phyloP scores from a whole-genome alignment of 2,888 invertebrate genomes.

The Lysandra bellargus region DNA sequence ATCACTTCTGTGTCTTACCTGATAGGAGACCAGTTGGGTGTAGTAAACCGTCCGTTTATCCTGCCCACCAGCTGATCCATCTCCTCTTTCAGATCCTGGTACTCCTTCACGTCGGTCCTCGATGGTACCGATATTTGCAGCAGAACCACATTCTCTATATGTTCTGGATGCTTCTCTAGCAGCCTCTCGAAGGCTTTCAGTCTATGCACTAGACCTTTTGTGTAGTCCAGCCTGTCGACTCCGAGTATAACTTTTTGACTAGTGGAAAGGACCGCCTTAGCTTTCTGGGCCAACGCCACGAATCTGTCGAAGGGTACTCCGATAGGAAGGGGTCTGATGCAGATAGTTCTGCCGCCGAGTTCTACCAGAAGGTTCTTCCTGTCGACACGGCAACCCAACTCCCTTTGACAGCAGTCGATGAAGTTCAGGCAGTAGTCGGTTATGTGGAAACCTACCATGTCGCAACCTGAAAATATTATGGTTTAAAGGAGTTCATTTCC shows the following conservation, averaged over 20 bases:
- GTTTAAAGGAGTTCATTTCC: background rate
- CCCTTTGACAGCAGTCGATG: conserved; percentile 93
- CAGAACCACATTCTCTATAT: conserved; percentile 89
- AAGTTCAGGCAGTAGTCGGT: conserved; percentile 95
- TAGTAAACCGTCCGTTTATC: conserved; percentile 93
- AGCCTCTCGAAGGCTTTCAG: conserved; percentile 91
- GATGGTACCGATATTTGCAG: conserved; percentile 94
- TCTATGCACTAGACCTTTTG: conserved; percentile 91
- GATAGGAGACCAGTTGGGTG: conserved; percentile 95
- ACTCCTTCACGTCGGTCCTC: conserved; percentile 93
- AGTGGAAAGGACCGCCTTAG: conserved; percentile 84
- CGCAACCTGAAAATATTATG: conserved; percentile 83
- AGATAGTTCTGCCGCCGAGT: conserved; percentile 91
- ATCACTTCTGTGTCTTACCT: conserved; percentile 57
- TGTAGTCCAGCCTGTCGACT: conserved; percentile 94
- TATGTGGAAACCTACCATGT: conserved; percentile 96
- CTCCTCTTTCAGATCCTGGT: conserved; percentile 93
- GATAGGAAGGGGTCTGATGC: conserved; percentile 91
- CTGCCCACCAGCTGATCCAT: conserved; percentile 94
- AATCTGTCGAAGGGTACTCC: conserved; percentile 94
- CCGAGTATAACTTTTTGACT: conserved; percentile 91
- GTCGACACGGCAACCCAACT: conserved; percentile 93
- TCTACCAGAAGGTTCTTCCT: conserved; percentile 92
- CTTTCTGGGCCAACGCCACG: conserved; percentile 87
- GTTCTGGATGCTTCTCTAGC: conserved; percentile 91